A percentile compares a stretch with the other conserved stretches of the same genome.
These are phyloP conservation scores for Drosophila kambysellisi DNA, from an alignment of 2,888 invertebrate species.

Conservation along the genomic window DNA sequence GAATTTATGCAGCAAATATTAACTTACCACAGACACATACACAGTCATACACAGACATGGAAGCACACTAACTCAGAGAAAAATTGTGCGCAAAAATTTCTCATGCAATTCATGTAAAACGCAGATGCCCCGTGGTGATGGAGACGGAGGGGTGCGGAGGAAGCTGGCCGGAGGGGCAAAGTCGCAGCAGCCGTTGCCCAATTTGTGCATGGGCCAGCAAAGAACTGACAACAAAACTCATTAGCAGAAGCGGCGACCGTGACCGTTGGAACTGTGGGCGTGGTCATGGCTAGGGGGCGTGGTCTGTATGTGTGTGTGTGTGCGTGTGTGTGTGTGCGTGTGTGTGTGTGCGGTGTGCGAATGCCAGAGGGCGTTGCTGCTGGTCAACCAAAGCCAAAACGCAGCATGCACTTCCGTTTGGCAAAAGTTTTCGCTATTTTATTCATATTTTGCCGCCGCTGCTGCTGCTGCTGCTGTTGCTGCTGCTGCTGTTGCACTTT, in stretches of 20 bases:
- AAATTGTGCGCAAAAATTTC: constrained; percentile 52
- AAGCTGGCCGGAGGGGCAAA: constrained; percentile 3
- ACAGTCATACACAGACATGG: constrained; percentile 15
- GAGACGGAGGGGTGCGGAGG: not conserved
- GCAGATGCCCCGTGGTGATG: constrained; percentile 4
- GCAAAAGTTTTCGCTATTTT: constrained; percentile 67
- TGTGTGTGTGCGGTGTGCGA: constrained; percentile 20
- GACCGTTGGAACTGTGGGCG: constrained; percentile 65
- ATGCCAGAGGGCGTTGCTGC: constrained; percentile 46
- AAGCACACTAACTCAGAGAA: constrained; percentile 33
- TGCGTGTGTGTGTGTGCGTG: constrained; percentile 1
- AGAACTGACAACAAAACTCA: constrained; percentile 80
- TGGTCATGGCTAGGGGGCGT: constrained; percentile 8
- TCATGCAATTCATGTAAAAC: constrained; percentile 57
- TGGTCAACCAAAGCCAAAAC: constrained; percentile 73
- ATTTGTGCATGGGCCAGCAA: constrained; percentile 67
- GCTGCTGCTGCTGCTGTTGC: constrained; percentile 4
- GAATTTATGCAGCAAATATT: constrained; percentile 79
- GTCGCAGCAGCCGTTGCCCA: constrained; percentile 52
- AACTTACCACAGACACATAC: constrained; percentile 67
- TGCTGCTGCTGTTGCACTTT: constrained; percentile 63
- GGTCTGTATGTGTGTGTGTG: not conserved
- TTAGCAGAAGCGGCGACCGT: constrained; percentile 77
- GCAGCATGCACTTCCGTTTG: constrained; percentile 71
- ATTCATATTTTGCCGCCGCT: constrained; percentile 65